Conservation (phyloP, 64 coral and sea anemone species). For the Catalaphyllia jardinei region DNA sequence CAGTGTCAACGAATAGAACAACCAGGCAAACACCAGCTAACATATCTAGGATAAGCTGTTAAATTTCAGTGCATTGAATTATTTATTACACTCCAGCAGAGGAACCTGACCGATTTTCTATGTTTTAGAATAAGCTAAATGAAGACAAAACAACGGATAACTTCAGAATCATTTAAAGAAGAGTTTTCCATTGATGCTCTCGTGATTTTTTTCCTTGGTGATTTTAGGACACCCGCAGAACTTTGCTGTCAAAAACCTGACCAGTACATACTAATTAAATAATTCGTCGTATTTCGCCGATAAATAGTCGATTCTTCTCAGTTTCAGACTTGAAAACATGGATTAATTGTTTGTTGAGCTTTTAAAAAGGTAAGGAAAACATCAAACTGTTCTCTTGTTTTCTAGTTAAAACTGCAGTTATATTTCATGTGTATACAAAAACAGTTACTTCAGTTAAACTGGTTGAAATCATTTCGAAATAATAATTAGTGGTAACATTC, state of each 20-base stretch:
- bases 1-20: conserved; percentile 1
- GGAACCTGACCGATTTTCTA: background rate
- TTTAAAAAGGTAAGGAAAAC: background rate
- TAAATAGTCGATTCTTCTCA: background rate
- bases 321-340: background rate
- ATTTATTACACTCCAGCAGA: background rate
- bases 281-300: background rate
- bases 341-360: background rate
- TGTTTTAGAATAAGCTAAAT: background rate
- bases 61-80: conserved; percentile 1
- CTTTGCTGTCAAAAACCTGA: no score
- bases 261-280: no score
- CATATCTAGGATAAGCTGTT: background rate
- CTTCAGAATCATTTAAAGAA: background rate
- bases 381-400: background rate
- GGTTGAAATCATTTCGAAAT: conserved; percentile 1
- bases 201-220: background rate
- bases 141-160: background rate
- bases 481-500: background rate
- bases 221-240: background rate
- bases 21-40: conserved; percentile 14
- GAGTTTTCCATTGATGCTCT: background rate
- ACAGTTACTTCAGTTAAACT: background rate
- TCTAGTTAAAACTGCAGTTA: background rate
- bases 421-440: background rate